Conservation (phyloP, 2,888 invertebrate genomes). For the Lasioglossum zephyrum region DNA sequence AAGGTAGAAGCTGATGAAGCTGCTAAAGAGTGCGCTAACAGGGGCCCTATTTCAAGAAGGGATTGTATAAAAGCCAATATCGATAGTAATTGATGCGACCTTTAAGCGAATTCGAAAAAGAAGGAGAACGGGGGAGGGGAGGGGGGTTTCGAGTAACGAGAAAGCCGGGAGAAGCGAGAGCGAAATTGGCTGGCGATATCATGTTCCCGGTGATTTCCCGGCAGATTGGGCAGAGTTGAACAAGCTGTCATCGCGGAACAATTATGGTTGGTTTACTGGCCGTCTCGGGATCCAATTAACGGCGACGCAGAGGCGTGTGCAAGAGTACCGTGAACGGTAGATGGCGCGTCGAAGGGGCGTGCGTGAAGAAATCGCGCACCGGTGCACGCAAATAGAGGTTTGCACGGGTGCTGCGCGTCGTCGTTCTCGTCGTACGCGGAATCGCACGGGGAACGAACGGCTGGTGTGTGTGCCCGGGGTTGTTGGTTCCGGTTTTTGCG, state of each 20-base stretch:
- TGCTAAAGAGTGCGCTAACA: not conserved
- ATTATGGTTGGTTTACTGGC: constrained; percentile 6
- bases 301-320: not conserved
- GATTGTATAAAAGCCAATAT: not conserved
- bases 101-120: not conserved
- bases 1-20: not conserved
- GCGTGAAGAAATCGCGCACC: constrained; percentile 51
- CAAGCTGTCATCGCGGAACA: constrained; percentile 15
- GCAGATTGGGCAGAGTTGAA: not conserved
- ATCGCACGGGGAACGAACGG: constrained; percentile 29
- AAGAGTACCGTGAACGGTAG: constrained; percentile 11
- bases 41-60: not conserved
- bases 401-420: constrained; percentile 22
- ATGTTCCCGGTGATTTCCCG: not conserved
- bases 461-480: constrained; percentile 6
- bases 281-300: constrained; percentile 24
- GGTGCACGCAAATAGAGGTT: constrained; percentile 66
- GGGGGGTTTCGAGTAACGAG: not conserved
- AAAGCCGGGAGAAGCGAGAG: not conserved
- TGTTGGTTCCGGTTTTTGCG: constrained; percentile 42
- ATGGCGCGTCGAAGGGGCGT: constrained; percentile 39
- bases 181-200: not conserved
- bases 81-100: constrained; percentile 1
- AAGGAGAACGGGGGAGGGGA: not conserved
- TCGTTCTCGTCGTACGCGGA: constrained; percentile 44